Evolutionary conservation across 2,888 invertebrate species (phyloP).

Genomic region (Neocrepidodera transversa): DNA sequence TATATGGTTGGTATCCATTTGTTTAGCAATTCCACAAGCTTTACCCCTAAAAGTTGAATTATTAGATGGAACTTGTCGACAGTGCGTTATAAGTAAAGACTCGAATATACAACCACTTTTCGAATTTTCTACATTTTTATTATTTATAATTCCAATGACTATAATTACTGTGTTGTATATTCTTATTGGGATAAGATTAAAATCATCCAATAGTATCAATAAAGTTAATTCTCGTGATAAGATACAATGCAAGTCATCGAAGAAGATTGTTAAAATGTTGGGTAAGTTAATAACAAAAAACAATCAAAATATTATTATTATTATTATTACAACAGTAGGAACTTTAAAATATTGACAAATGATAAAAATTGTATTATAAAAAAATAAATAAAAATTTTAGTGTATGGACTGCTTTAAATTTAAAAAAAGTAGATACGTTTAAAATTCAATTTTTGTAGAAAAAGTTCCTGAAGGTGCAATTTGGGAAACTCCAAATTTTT

Average conservation of each 20-base stretch:
- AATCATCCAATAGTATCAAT: constrained; percentile 62
- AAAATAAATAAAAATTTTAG: no score
- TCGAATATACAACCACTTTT: constrained; percentile 71
- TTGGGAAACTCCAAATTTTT: no score
- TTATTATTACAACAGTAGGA: no score
- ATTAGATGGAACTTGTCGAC: constrained; percentile 50
- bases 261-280: constrained; percentile 66
- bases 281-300: constrained; percentile 64
- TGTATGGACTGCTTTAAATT: no score
- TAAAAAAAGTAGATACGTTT: no score
- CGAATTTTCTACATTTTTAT: constrained; percentile 80
- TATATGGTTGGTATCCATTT: constrained; percentile 81
- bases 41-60: constrained; percentile 60
- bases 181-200: constrained; percentile 75
- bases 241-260: constrained; percentile 53
- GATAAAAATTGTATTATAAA: no score
- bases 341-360: no score
- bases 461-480: no score
- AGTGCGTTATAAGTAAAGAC: constrained; percentile 42
- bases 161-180: constrained; percentile 84
- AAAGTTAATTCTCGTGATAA: constrained; percentile 41
- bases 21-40: constrained; percentile 77
- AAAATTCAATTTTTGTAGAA: no score
- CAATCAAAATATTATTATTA: no score
- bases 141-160: constrained; percentile 88